A percentile compares a stretch with the other conserved stretches of the same genome.
These are phyloP conservation scores for Samia ricini DNA, from an alignment of 1,140 invertebrate species.

Conservation along the genomic window DNA sequence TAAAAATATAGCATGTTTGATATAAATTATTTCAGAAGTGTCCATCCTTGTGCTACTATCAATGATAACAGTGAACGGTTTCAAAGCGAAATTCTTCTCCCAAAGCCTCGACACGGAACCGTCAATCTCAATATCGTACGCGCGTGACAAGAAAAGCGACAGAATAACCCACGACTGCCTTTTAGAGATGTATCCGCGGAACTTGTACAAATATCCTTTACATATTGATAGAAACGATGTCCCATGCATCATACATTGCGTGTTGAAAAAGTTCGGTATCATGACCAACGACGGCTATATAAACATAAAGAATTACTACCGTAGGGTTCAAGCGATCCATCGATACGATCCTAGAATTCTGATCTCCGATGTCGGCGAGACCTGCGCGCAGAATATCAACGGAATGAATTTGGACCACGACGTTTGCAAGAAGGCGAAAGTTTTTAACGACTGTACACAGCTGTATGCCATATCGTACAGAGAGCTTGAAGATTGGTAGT, in stretches of 20 bases:
- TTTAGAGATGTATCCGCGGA: conserved; percentile 65
- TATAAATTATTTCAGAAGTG: conserved; percentile 46
- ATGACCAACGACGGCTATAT: conserved; percentile 67
- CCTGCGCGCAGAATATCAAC: conserved; percentile 64
- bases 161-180: conserved; percentile 57
- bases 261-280: conserved; percentile 66
- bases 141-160: conserved; percentile 58
- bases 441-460: conserved; percentile 70
- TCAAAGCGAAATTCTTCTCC: conserved; percentile 48
- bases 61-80: conserved; percentile 31
- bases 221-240: conserved; percentile 62
- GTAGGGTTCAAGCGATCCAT: conserved; percentile 59
- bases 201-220: conserved; percentile 60
- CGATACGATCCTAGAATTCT: conserved; percentile 64
- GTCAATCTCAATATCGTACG: conserved; percentile 61
- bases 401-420: conserved; percentile 67
- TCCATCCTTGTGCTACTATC: conserved; percentile 28
- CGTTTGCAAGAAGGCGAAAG: conserved; percentile 67
- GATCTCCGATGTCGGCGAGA: conserved; percentile 68
- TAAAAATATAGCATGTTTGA: not conserved
- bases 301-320: conserved; percentile 64
- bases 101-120: conserved; percentile 55
- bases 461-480: conserved; percentile 62
- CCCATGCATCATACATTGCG: conserved; percentile 67
- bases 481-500: conserved; percentile 38